A percentile compares a stretch with the other conserved stretches of the same genome.
Evolutionary conservation across 2,113 vertebrate species (phyloP).

Genomic region (Lophochroa leadbeateri): DNA sequence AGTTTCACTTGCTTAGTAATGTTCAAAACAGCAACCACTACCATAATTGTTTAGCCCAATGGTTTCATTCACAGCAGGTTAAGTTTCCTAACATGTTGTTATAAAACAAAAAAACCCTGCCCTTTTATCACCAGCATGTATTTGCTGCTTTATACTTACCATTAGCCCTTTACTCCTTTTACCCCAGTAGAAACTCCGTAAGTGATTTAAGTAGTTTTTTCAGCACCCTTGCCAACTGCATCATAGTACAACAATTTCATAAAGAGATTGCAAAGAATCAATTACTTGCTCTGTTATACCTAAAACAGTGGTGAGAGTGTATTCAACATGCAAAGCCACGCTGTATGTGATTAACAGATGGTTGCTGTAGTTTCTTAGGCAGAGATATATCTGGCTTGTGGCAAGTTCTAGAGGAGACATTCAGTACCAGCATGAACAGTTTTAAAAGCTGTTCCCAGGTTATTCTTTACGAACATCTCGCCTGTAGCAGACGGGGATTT

Average conservation of each 20-base stretch:
- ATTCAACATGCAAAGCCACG: not conserved
- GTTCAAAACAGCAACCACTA: not conserved
- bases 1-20: not conserved
- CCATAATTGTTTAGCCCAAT: not conserved
- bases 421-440: not conserved
- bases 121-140: not conserved
- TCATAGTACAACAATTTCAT: not conserved
- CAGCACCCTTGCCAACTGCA: not conserved
- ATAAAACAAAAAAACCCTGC: not conserved
- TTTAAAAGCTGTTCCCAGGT: not conserved
- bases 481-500: not conserved
- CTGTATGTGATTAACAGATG: not conserved
- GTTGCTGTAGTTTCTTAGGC: not conserved
- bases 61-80: not conserved
- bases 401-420: not conserved
- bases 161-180: not conserved
- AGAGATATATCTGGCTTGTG: not conserved
- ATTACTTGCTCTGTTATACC: rapidly evolving
- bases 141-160: not conserved
- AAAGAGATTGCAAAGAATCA: not conserved
- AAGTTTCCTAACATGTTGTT: not conserved
- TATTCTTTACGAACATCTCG: not conserved
- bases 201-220: not conserved
- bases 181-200: not conserved
- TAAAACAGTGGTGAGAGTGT: not conserved